A percentile compares a stretch with the other conserved stretches of the same genome.
These are phyloP conservation scores for Holacanthus passer DNA, from an alignment of 2,113 vertebrate genomes.

Conservation along the genomic window DNA sequence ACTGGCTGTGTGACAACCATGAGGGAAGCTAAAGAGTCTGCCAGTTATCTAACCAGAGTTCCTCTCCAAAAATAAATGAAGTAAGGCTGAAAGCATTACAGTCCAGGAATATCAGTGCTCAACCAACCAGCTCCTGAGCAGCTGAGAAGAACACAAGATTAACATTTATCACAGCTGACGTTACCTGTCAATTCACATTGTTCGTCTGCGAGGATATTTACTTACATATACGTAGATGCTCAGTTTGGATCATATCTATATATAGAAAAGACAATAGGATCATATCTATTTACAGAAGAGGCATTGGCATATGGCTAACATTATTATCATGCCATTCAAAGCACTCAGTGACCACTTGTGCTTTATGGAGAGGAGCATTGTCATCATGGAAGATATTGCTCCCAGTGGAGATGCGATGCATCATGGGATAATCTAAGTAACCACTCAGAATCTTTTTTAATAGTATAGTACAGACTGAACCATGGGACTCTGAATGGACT, in stretches of 20 bases:
- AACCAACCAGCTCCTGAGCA: neutral
- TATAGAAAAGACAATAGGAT: slow-evolving; percentile 75
- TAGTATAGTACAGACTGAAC: slow-evolving; percentile 37
- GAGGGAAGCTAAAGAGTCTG: slow-evolving; percentile 27
- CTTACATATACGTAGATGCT: slow-evolving; percentile 41
- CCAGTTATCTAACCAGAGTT: slow-evolving; percentile 18
- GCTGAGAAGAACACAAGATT: slow-evolving; percentile 11
- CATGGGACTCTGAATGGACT: slow-evolving; percentile 45
- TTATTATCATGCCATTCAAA: slow-evolving; percentile 78
- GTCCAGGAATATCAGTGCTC: neutral
- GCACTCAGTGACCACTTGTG: slow-evolving; percentile 80
- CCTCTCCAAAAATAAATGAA: neutral
- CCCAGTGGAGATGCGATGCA: slow-evolving; percentile 69
- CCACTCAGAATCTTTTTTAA: slow-evolving; percentile 65
- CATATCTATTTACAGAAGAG: slow-evolving; percentile 72
- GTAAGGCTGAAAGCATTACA: neutral
- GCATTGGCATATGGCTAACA: slow-evolving; percentile 73
- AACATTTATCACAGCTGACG: slow-evolving; percentile 25
- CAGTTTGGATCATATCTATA: slow-evolving; percentile 64
- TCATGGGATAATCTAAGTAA: slow-evolving; percentile 72
- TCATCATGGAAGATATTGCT: slow-evolving; percentile 76
- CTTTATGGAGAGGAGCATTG: slow-evolving; percentile 73
- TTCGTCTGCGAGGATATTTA: slow-evolving; percentile 6
- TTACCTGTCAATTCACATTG: slow-evolving; percentile 40
- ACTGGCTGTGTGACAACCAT: slow-evolving; percentile 42